Base-by-base conservation (phyloP, 2,113 vertebrate genomes). In the Indicator maculatus region DNA sequence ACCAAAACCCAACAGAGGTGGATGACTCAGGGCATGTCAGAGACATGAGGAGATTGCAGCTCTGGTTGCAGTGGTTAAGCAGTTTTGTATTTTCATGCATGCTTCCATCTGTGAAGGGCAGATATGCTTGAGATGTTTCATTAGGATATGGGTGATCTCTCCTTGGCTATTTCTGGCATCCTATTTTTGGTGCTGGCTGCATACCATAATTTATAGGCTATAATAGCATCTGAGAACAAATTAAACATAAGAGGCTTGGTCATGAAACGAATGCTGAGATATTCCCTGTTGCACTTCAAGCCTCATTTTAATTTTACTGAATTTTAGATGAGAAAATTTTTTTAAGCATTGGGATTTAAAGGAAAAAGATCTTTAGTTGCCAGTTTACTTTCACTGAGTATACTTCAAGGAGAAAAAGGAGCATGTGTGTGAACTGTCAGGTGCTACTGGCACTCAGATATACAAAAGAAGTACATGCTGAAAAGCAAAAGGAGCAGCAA, bases 21-120 rank as follows among this genome's bases (percentile, higher is more conserved):
- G 38, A 3, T 50, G 50, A 8, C 28, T 30, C 0, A 27, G 71
- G 17, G 2, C 39, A 5, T 27, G 33, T 47, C 23, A 36, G 53
- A 67, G 71, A 20, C 58, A 17, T 5, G 53, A 73, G 66, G 44
- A 44, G 50, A 76, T 53, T 69, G 80, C 61, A 61, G 73, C 69
- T 93, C 76, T 28, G 27, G 9, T 28, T 44, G 38, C 59, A 64
- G 2, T 18, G 72, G 36, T 88, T 30, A 8, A 83, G 60, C 56
- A 47, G 72, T 36, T 91, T 52, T 12, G 30, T 56, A 14, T 74
- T 86, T 80, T 80, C 23, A 2, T 66, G 75, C 33, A 8, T 45
- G 45, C 56, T 88, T 80, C 75, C 91, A 53, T 59, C 79, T 91
- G 91, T 77, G 84, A 80, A 91, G 87, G 91, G 71, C 93, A 83